Conservation (phyloP, 1,140 invertebrate genomes). For the Glossosoma conforme region DNA sequence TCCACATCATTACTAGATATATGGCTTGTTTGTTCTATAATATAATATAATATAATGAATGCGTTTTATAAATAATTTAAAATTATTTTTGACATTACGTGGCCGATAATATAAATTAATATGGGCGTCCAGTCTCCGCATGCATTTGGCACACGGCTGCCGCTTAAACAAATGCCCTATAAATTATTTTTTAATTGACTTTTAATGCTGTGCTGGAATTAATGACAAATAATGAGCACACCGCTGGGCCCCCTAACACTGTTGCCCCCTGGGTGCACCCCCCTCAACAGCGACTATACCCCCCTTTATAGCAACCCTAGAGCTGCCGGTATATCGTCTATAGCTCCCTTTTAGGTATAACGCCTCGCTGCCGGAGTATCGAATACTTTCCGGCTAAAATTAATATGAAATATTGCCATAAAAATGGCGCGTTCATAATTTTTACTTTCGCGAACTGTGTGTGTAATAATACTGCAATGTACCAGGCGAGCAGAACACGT, state of each 20-base stretch:
- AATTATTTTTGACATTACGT: too few relatives aligned
- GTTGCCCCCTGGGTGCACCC: not conserved
- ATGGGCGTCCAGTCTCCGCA: not conserved
- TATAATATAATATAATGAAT: too few relatives aligned
- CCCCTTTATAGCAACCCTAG: not conserved
- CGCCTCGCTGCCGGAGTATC: not conserved
- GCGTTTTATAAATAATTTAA: too few relatives aligned
- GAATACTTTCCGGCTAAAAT: slow-evolving; percentile 4
- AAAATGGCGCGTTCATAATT: not conserved
- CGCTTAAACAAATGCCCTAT: slow-evolving; percentile 6
- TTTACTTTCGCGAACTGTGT: too few relatives aligned
- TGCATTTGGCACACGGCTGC: slow-evolving; percentile 7
- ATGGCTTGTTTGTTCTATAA: too few relatives aligned
- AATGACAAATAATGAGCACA: slow-evolving; percentile 24
- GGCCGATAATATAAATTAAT: slow-evolving; percentile 5
- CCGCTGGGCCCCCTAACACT: not conserved
- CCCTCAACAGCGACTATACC: not conserved
- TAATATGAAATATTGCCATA: slow-evolving; percentile 2
- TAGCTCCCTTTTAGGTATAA: not conserved
- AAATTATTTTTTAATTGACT: slow-evolving; percentile 30
- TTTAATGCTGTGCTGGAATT: slow-evolving; percentile 24
- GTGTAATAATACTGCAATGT: too few relatives aligned
- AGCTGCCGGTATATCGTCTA: not conserved
- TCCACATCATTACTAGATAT: too few relatives aligned
- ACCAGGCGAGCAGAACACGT: too few relatives aligned